These are phyloP conservation scores for Lanistes nyassanus DNA, from an alignment of 1,140 invertebrate genomes.

Conservation along the genomic window DNA sequence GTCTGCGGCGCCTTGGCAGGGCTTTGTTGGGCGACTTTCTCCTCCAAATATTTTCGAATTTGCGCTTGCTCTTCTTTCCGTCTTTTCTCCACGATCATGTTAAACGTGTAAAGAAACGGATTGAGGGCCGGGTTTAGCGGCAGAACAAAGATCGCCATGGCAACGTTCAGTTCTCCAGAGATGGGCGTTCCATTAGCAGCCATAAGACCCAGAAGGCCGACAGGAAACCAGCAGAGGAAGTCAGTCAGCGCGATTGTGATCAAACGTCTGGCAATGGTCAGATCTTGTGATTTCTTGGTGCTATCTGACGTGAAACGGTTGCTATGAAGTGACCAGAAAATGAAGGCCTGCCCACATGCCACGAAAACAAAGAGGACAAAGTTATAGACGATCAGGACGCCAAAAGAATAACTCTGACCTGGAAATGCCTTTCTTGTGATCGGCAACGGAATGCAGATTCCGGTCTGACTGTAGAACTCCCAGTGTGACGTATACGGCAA, in stretches of 20 bases:
- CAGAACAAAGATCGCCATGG: not conserved
- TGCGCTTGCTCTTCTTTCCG: no score
- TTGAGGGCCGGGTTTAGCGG: constrained; percentile 2
- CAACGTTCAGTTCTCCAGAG: not conserved
- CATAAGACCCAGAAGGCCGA: not conserved
- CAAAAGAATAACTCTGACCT: not conserved
- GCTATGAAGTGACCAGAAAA: not conserved
- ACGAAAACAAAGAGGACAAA: not conserved
- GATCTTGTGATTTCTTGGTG: not conserved
- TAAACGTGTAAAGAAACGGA: constrained; percentile 1
- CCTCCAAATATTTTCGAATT: no score
- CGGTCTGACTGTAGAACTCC: constrained; percentile 1
- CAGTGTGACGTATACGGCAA: not conserved
- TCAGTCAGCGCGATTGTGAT: not conserved
- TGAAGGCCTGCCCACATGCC: not conserved
- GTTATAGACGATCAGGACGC: not conserved
- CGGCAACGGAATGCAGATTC: not conserved
- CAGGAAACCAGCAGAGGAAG: not conserved
- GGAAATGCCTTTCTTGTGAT: not conserved
- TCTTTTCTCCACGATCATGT: not conserved
- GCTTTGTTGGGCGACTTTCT: no score
- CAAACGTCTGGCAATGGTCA: not conserved
- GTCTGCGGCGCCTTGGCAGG: no score
- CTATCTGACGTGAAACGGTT: not conserved
- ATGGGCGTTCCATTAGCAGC: not conserved